Evolutionary conservation across 2,797 vertebrate species (phyloP), one percentile per base, ranked within the genome.

Genomic region (Bradypodion ventrale): DNA sequence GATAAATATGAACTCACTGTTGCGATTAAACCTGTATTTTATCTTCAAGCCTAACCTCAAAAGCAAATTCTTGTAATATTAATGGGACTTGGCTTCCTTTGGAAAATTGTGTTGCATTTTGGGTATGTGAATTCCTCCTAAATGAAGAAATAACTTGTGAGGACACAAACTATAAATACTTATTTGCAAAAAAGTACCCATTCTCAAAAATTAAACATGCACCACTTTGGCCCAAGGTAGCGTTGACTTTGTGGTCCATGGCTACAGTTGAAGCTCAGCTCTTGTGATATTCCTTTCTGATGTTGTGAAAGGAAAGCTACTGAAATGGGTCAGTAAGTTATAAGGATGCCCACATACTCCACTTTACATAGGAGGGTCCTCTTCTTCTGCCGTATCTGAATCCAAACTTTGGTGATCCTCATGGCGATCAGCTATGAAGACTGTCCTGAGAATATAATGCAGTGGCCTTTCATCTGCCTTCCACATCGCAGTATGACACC

Each of bases 1-100:
- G 73, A 77, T 37, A 78, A 82, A 37, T 0, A 37, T 78, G 62
- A 19, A 52, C 37, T 35, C 32, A 37, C 4, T 37, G 46, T 23
- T 78, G 7, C 78, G 73, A 73, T 75, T 85, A 75, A 82, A 10
- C 29, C 40, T n/a, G 37, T 32, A 69, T 78, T 80, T 46, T 29
- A 75, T 10, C 19, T 21, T 29, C 25, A 73, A 35, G 59, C 35
- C 25, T 74, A 86, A 69, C 35, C 5, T 87, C 49, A 44, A 29
- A 16, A 75, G 42, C 56, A 76, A 35, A 40, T 62, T 62, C 32
- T 19, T 49, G 16, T 29, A 1, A 35, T 21, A 35, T 73, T 72
- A 78, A 60, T 73, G 7, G 44, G 69, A 56, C 35, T 8, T 40
- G 10, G 27, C 19, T 35, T 56, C 49, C 27, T 60, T 35, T 21